Conservation (phyloP, 2,797 vertebrate genomes). For the Hemibagrus guttatus region DNA sequence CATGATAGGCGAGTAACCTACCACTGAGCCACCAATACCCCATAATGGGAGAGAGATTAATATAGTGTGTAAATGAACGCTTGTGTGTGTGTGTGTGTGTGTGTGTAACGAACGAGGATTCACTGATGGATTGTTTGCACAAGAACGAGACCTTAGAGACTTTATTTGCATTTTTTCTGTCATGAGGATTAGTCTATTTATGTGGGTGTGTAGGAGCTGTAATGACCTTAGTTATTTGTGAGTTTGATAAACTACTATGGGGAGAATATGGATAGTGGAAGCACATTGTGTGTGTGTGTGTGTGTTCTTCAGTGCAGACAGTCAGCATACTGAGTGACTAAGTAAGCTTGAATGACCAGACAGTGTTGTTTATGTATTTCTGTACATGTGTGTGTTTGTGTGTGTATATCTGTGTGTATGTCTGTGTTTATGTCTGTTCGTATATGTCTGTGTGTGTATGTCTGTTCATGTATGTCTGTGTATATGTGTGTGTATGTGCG, state of each 20-base stretch:
- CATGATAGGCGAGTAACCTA: too few relatives aligned
- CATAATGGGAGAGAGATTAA: slow-evolving; percentile 39
- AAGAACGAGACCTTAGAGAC: slow-evolving; percentile 13
- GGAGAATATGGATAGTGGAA: background rate
- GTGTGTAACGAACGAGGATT: slow-evolving; percentile 42
- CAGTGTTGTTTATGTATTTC: slow-evolving; percentile 28
- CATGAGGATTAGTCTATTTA: slow-evolving; percentile 7
- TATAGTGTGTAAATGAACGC: slow-evolving; percentile 30
- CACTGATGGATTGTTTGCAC: slow-evolving; percentile 27
- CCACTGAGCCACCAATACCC: too few relatives aligned
- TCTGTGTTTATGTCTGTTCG: too few relatives aligned
- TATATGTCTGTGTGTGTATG: too few relatives aligned
- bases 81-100: background rate
- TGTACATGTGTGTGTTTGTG: background rate
- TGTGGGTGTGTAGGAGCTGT: slow-evolving; percentile 27
- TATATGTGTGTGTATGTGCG: too few relatives aligned
- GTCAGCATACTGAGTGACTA: background rate
- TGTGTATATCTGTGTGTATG: background rate
- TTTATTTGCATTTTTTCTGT: slow-evolving; percentile 5
- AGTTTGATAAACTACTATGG: slow-evolving; percentile 20
- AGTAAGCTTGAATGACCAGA: background rate
- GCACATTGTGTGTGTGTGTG: background rate
- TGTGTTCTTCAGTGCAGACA: background rate
- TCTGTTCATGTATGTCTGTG: too few relatives aligned
- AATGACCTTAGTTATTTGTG: slow-evolving; percentile 22